Evolutionary conservation across 2,888 invertebrate genomes (phyloP).

Genomic region (Drosophila quasianomalipes): DNA sequence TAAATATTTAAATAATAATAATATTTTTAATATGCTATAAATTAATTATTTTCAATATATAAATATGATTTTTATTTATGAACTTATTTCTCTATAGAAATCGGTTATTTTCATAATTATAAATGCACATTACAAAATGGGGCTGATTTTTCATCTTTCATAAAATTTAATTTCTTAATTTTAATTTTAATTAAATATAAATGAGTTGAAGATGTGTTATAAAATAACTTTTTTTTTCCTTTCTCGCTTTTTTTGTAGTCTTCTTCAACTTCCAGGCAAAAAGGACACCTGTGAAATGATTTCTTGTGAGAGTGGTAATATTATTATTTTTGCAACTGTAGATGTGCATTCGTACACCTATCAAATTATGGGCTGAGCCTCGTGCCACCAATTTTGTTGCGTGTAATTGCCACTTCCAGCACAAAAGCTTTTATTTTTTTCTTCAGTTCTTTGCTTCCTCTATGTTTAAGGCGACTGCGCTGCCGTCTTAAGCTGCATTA

Average conservation of each 20-base stretch:
- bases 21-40: background rate
- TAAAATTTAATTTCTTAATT: background rate
- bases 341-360: constrained; percentile 26
- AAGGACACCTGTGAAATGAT: background rate
- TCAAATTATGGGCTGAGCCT: constrained; percentile 62
- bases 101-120: background rate
- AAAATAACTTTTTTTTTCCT: background rate
- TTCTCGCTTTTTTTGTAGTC: no score
- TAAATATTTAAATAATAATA: background rate
- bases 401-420: constrained; percentile 78
- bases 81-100: no score
- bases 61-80: no score
- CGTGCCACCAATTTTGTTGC: constrained; percentile 74
- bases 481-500: constrained; percentile 82
- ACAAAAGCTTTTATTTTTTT: constrained; percentile 54
- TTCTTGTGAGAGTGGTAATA: background rate
- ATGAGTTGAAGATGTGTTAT: background rate
- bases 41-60: background rate
- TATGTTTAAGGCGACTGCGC: constrained; percentile 78
- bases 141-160: background rate
- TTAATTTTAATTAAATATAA: background rate
- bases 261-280: background rate
- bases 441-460: constrained; percentile 77
- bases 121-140: background rate
- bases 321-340: constrained; percentile 25